These are phyloP conservation scores for Amphipyra berbera DNA, from an alignment of 2,888 invertebrate genomes.

Conservation along the genomic window DNA sequence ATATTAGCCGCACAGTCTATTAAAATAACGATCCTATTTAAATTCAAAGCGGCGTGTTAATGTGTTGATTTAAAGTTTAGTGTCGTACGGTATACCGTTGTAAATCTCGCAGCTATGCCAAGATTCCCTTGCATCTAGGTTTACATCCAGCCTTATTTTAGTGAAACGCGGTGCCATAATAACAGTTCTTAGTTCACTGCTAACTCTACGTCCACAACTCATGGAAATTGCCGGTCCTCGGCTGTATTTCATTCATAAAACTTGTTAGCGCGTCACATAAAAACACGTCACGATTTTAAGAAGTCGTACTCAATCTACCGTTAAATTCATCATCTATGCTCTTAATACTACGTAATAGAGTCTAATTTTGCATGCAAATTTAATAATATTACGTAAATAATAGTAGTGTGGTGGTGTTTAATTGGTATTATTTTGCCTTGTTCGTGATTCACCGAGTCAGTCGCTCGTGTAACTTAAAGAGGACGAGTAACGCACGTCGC, in stretches of 20 bases:
- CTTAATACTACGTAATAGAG: constrained; percentile 65
- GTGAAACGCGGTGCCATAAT: constrained; percentile 14
- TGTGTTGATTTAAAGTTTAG: constrained; percentile 37
- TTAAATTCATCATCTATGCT: constrained; percentile 40
- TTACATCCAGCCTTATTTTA: constrained; percentile 29
- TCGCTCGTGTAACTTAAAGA: constrained; percentile 71
- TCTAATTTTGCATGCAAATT: constrained; percentile 65
- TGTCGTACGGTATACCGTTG: constrained; percentile 32
- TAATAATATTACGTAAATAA: constrained; percentile 70
- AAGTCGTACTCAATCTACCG: constrained; percentile 47
- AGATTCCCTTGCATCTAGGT: constrained; percentile 32
- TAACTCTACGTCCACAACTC: constrained; percentile 25
- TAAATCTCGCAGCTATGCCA: constrained; percentile 36
- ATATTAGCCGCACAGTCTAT: neutral
- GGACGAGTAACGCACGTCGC: constrained; percentile 73
- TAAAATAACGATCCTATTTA: constrained; percentile 3
- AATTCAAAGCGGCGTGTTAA: constrained; percentile 7
- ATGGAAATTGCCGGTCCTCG: constrained; percentile 31
- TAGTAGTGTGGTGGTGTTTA: constrained; percentile 70
- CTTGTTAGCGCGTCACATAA: constrained; percentile 69
- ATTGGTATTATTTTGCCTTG: constrained; percentile 87
- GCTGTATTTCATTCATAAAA: constrained; percentile 72
- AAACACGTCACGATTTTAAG: constrained; percentile 67
- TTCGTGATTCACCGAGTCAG: constrained; percentile 85
- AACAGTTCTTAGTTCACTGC: constrained; percentile 25